Conservation (phyloP, 2,113 vertebrate genomes). For the Poecile atricapillus region DNA sequence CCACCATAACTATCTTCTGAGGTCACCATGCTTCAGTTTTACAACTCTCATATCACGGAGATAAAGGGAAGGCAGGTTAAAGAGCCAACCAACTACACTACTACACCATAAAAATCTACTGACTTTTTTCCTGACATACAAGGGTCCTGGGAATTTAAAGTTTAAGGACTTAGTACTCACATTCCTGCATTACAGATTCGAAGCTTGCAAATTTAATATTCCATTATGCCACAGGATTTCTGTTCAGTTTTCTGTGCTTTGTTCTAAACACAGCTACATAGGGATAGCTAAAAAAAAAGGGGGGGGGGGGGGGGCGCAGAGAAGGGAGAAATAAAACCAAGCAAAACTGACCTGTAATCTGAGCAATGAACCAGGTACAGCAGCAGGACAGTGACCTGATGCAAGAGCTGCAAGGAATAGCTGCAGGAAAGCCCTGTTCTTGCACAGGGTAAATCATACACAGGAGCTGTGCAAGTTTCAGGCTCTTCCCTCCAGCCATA, state of each 20-base stretch:
- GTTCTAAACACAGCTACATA: neutral
- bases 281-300: neutral
- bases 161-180: neutral
- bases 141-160: neutral
- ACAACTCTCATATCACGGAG: neutral
- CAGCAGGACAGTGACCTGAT: neutral
- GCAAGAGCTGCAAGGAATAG: neutral
- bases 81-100: neutral
- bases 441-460: neutral
- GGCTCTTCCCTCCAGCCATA: slow-evolving; percentile 11
- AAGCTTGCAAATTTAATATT: neutral
- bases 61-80: neutral
- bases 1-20: neutral
- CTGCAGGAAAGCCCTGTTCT: neutral
- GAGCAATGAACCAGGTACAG: neutral
- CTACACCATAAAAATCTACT: neutral
- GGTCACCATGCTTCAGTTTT: neutral
- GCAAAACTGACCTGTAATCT: neutral
- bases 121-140: neutral
- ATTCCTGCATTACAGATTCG: neutral
- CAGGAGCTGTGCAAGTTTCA: neutral
- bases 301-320: no score
- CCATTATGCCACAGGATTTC: neutral
- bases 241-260: neutral
- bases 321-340: neutral